Conservation (phyloP, 2,797 vertebrate genomes). For the Sebastes variabilis region DNA sequence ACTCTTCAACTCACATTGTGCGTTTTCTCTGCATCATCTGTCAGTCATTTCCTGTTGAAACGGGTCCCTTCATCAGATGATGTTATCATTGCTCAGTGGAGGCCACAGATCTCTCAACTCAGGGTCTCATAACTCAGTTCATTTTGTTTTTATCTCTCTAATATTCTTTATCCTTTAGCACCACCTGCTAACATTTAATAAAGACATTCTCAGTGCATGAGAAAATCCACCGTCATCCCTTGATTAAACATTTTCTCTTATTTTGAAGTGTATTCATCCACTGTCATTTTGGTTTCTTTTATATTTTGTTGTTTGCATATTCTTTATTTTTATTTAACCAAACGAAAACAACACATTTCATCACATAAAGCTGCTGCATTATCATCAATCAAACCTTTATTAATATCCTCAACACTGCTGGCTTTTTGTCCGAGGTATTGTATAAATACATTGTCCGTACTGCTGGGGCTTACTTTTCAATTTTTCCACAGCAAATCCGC, state of each 20-base stretch:
- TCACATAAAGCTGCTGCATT: background rate
- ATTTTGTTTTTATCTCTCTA: slow-evolving; percentile 47
- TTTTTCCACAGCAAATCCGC: slow-evolving; percentile 92
- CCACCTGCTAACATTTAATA: slow-evolving; percentile 36
- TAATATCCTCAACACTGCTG: background rate
- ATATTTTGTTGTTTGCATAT: slow-evolving; percentile 8
- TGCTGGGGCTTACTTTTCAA: background rate
- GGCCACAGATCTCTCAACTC: slow-evolving; percentile 10
- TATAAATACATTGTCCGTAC: background rate
- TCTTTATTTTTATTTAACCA: background rate
- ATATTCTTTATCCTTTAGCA: slow-evolving; percentile 18
- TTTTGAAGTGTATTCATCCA: background rate
- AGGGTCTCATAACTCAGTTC: slow-evolving; percentile 36
- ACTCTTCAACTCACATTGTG: slow-evolving; percentile 16
- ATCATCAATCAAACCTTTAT: background rate
- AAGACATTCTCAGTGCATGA: slow-evolving; percentile 51
- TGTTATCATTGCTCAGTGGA: slow-evolving; percentile 22
- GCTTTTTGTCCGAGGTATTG: background rate
- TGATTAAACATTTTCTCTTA: background rate
- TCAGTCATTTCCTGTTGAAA: slow-evolving; percentile 50
- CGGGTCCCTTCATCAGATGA: slow-evolving; percentile 3
- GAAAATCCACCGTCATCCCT: background rate
- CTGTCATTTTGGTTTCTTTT: background rate
- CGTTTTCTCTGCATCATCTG: slow-evolving; percentile 22
- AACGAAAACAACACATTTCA: background rate